phyloP scores from a whole-genome alignment of 2,888 invertebrate species.

The Kuschelorhynchus macadamiae region DNA sequence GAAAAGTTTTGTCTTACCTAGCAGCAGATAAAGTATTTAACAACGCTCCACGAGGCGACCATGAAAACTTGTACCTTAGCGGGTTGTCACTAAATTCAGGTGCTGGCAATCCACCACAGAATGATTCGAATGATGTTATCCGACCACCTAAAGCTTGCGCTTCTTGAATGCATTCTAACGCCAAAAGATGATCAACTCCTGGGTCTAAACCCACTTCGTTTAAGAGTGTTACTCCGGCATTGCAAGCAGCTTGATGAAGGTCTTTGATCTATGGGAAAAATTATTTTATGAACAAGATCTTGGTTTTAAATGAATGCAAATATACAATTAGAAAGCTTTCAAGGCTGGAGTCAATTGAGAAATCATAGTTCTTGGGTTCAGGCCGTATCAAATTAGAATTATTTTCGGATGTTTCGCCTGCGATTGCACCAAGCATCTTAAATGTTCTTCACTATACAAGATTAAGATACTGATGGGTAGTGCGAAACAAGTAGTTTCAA shows the following conservation, averaged over 20 bases:
- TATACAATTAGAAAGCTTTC: no score
- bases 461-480: no score
- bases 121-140: conserved; percentile 95
- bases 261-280: conserved; percentile 67
- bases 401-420: no score
- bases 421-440: no score
- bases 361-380: no score
- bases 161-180: conserved; percentile 96
- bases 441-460: no score
- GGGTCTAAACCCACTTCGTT: conserved; percentile 99
- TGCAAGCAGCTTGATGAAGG: conserved; percentile 84
- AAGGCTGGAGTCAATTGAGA: no score
- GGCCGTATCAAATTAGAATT: no score
- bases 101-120: conserved; percentile 97
- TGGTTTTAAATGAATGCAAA: conserved; percentile 1
- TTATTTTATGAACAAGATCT: no score
- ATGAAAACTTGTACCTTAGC: conserved; percentile 92
- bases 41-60: conserved; percentile 96
- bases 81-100: conserved; percentile 96
- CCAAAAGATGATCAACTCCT: conserved; percentile 88
- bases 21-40: conserved; percentile 92
- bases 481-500: no score
- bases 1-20: no score
- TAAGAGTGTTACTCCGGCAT: conserved; percentile 92
- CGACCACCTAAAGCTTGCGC: conserved; percentile 91